Evolutionary conservation across 2,797 vertebrate genomes (phyloP), one percentile per base, ranked within the genome.

Genomic region (Nannoperca australis): DNA sequence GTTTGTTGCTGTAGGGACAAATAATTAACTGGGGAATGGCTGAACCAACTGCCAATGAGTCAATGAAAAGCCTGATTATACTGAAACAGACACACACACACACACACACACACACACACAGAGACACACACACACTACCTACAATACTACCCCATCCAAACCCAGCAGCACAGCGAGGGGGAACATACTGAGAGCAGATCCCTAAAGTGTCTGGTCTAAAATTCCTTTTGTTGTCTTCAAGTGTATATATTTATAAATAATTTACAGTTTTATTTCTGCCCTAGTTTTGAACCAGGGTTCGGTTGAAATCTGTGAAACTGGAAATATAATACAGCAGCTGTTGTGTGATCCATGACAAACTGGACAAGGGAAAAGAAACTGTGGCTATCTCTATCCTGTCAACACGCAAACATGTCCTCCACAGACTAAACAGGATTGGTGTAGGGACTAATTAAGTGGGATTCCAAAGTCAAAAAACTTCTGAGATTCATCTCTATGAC

Each of bases 241-340:
- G 78, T 78, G 71, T 90, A 88, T 88, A 87, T 89, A 84, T 90
- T 87, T 85, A 86, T 90, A 85, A 90, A 91, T 91, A 87, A 81
- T 89, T 93, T 70, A 91, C 84, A 86, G 79, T 71, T 83, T 82
- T 82, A 83, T 87, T 86, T 88, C 86, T 87, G 86, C 30, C 74
- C 60, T 76, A 85, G 47, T 83, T 90, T 79, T 85, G 77, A 82
- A 89, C 79, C 66, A 49, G 74, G 68, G 76, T 79, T 86, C 1
- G 42, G 73, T 66, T 70, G 70, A 84, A 88, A 87, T 88, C 83
- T 81, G 85, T 36, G 82, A 90, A 88, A 82, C 71, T 60, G 76
- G 66, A 80, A 85, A 85, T 90, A 80, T 85, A 79, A 80, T 79
- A 24, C 77, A 84, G 82, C 88, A 91, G 86, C 87, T 92, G 88